These are phyloP conservation scores for Sterrhoptilus dennistouni DNA, from an alignment of 2,113 vertebrate genomes.

Conservation along the genomic window DNA sequence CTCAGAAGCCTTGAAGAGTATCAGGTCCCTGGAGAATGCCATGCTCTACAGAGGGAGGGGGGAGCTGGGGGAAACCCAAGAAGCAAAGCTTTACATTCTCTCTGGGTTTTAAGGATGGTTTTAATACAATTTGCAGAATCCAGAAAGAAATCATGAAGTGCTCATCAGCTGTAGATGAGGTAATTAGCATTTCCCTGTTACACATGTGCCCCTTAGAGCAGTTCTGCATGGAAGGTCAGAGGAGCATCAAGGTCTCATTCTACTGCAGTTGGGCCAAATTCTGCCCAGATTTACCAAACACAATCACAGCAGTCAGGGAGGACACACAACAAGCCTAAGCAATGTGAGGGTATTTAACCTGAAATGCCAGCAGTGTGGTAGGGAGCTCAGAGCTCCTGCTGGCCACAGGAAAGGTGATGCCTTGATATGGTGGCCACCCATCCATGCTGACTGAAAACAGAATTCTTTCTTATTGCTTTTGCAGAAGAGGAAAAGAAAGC, in stretches of 20 bases:
- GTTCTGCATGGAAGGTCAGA: background rate
- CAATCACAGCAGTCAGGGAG: background rate
- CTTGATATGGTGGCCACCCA: background rate
- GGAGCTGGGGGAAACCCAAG: background rate
- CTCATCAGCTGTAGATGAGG: background rate
- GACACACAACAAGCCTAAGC: background rate
- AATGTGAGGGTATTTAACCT: background rate
- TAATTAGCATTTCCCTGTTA: background rate
- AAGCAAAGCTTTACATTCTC: background rate
- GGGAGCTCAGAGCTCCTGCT: background rate
- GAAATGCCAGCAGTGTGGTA: background rate
- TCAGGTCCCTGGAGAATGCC: background rate
- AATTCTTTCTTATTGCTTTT: background rate
- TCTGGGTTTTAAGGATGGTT: background rate
- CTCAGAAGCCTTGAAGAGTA: background rate
- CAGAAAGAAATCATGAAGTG: background rate
- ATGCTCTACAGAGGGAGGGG: background rate
- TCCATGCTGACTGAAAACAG: background rate
- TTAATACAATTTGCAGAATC: background rate
- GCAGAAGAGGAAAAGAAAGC: constrained; percentile 35
- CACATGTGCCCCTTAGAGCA: rapidly evolving
- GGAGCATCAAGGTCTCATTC: background rate
- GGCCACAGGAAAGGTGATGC: background rate
- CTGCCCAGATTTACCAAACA: background rate
- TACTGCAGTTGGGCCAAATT: background rate